A percentile compares a stretch with the other conserved stretches of the same genome.
phyloP scores from a whole-genome alignment of 1,140 invertebrate species.

The Phthorimaea operculella region DNA sequence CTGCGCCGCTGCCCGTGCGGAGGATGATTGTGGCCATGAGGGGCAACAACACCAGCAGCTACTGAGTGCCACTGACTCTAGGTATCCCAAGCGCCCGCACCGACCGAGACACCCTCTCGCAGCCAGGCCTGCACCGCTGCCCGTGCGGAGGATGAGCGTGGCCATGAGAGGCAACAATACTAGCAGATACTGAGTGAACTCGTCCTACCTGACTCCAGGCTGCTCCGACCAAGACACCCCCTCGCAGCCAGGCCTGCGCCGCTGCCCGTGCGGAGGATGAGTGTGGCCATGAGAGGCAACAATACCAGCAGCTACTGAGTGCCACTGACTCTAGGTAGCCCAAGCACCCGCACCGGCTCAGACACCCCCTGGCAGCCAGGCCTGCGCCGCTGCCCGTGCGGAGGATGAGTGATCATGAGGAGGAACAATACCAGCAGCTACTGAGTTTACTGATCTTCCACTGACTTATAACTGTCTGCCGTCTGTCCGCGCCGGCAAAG shows the following conservation, averaged over 20 bases:
- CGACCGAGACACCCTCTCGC: constrained; percentile 36
- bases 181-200: constrained; percentile 37
- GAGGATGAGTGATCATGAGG: constrained; percentile 55
- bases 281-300: constrained; percentile 54
- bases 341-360: constrained; percentile 38
- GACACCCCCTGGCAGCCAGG: constrained; percentile 32
- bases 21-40: constrained; percentile 60
- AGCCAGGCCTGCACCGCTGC: constrained; percentile 20
- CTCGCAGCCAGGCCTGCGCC: constrained; percentile 21
- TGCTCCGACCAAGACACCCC: constrained; percentile 40
- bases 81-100: constrained; percentile 47
- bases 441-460: too few species aligned
- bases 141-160: constrained; percentile 50
- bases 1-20: constrained; percentile 24
- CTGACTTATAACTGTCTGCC: constrained; percentile 49
- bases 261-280: constrained; percentile 42
- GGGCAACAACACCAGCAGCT: constrained; percentile 49
- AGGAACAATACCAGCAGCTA: constrained; percentile 50
- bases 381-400: constrained; percentile 25
- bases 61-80: constrained; percentile 46
- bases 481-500: constrained; percentile 47
- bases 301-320: constrained; percentile 43
- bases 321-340: constrained; percentile 52
- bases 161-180: constrained; percentile 54
- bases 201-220: constrained; percentile 49